Base-by-base conservation (phyloP, 2,888 invertebrate species). In the Polyommatus iphigenia region DNA sequence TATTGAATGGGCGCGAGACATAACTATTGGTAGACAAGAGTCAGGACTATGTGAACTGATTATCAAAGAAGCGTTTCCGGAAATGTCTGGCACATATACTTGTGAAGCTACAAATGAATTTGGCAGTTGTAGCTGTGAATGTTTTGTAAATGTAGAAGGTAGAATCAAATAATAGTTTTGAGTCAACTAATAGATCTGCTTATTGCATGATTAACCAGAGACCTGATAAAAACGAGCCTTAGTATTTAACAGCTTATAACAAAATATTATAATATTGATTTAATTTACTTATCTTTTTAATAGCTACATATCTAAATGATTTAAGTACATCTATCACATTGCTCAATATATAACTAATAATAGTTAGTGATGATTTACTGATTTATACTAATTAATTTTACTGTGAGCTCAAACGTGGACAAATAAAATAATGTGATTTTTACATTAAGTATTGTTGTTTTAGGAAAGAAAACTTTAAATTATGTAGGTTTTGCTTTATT, bases 11-110 rank as follows among this genome's bases (percentile, higher is more conserved):
- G 97, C 96, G 76, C 96, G 97, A 90, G 97, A 97, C 87, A 96
- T 97, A 77, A 95, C 95, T 18, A 95, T 97, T 78, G 95, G 95
- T 62, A 97, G 97, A 88, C 96, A 97, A 84, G 95, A 95, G 81
- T 96, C 97, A 85, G 98, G 98, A 80, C 93, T 96, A 79, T 98
- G 98, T 86, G 96, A 96, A 87, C 93, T 99, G 82, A 95, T 96
- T 81, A 97, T 98, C 83, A 95, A 96, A 81, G 98, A 98, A 95
- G 98, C 98, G 77, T 98, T 98, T 85, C 97, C 98, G 18, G 98
- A 98, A 95, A 97, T 98, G 94, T 96, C 97, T 84, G 98, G 98
- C 79, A 96, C 95, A 87, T 99, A 99, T 88, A 96, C 95, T 79
- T 98, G 98, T 89, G 95, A 95, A 84, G 98, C 98, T 76, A 94